Percentiles rank a stretch among this genome's conserved stretches.
These are phyloP conservation scores for Pomatorhinus ruficollis DNA, from an alignment of 2,113 vertebrate genomes.

Conservation along the genomic window DNA sequence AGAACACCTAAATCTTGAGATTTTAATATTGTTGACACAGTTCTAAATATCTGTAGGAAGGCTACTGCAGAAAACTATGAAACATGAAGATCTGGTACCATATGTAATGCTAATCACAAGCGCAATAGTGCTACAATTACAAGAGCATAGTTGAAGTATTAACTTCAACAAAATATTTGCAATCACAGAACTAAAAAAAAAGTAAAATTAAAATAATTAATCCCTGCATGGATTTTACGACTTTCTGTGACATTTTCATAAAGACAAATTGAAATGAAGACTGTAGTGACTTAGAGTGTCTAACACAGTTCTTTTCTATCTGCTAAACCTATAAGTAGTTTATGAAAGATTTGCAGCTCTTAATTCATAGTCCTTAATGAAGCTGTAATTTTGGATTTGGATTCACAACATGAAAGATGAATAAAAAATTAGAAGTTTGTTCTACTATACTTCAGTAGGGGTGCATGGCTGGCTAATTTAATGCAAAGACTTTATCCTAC, in stretches of 20 bases:
- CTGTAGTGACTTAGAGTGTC: not conserved
- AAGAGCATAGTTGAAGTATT: not conserved
- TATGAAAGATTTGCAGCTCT: not conserved
- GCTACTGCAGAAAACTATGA: not conserved
- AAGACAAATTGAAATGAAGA: not conserved
- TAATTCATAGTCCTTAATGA: not conserved
- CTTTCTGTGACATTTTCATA: not conserved
- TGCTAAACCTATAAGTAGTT: not conserved
- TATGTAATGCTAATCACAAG: not conserved
- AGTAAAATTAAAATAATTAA: not conserved
- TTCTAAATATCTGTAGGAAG: not conserved
- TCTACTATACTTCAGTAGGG: not conserved
- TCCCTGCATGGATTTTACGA: not conserved
- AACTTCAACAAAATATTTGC: not conserved
- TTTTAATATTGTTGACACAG: not conserved
- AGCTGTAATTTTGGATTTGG: not conserved
- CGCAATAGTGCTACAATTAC: not conserved
- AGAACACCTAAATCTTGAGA: not conserved
- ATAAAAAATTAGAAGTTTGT: not conserved
- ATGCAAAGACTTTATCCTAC: not conserved
- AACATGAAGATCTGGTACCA: not conserved
- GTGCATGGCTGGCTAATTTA: not conserved
- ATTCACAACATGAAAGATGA: not conserved
- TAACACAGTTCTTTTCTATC: not conserved
- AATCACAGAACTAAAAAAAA: not conserved